Percentiles rank a stretch among this genome's conserved stretches.
These are phyloP conservation scores for Diachasma alloeum DNA, from an alignment of 1,140 invertebrate genomes.

Conservation along the genomic window DNA sequence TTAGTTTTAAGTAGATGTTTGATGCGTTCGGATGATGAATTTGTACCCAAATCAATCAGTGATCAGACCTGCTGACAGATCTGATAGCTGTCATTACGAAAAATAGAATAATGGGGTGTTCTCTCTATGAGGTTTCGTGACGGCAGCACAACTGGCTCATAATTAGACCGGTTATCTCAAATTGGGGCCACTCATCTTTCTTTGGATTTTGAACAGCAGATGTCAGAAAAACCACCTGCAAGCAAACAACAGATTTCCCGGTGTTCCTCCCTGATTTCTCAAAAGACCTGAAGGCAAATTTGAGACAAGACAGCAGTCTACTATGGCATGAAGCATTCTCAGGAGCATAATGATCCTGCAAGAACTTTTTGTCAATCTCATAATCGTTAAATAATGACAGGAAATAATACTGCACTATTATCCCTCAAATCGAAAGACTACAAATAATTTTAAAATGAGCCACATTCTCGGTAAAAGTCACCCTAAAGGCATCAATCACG, in stretches of 20 bases:
- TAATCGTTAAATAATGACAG: slow-evolving; percentile 59
- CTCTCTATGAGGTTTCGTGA: not conserved
- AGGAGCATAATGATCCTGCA: slow-evolving; percentile 3
- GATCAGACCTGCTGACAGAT: slow-evolving; percentile 3
- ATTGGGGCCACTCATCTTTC: not conserved
- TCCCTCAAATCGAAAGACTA: not conserved
- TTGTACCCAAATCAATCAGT: not conserved
- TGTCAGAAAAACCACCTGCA: not conserved
- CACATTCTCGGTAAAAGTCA: not conserved
- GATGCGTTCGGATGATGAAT: too few species aligned
- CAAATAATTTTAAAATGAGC: not conserved
- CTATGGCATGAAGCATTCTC: not conserved
- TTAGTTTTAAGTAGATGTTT: not conserved
- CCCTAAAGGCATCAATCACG: not conserved
- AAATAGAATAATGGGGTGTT: not conserved
- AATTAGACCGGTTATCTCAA: not conserved
- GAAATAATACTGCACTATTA: slow-evolving; percentile 29
- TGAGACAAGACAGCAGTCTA: not conserved
- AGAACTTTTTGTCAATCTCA: slow-evolving; percentile 11
- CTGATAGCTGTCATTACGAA: not conserved
- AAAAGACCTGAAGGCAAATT: not conserved
- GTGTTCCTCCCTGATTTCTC: not conserved
- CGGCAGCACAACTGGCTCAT: not conserved
- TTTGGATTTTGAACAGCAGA: not conserved
- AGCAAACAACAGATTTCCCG: not conserved